phyloP scores from a whole-genome alignment of 2,888 invertebrate species.

The Ectobius pallidus region DNA sequence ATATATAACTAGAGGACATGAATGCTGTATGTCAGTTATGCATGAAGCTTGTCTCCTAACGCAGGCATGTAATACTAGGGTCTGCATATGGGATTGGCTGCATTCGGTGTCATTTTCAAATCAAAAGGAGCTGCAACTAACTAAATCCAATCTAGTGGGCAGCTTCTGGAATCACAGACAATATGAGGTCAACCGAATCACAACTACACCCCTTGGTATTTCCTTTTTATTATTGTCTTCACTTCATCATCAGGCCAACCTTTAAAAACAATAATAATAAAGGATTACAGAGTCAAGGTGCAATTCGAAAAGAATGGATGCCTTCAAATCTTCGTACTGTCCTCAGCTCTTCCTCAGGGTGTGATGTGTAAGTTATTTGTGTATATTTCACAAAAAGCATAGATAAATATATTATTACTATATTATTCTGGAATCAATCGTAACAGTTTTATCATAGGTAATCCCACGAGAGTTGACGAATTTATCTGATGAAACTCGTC shows the following conservation, averaged over 20 bases:
- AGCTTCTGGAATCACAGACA: slow-evolving; percentile 25
- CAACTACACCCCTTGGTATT: neutral
- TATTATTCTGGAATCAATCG: too few relatives aligned
- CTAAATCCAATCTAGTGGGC: neutral
- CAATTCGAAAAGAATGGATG: neutral
- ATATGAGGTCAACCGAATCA: neutral
- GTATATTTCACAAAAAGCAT: too few relatives aligned
- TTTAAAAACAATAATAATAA: neutral
- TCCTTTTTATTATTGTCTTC: neutral
- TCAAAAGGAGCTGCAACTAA: slow-evolving; percentile 2
- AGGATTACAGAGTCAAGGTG: neutral
- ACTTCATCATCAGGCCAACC: neutral
- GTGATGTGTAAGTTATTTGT: too few relatives aligned
- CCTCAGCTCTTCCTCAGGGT: too few relatives aligned
- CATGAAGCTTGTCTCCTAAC: neutral
- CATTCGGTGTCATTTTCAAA: slow-evolving; percentile 25
- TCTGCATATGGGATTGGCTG: neutral
- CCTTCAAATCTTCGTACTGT: neutral
- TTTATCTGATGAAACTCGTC: too few relatives aligned
- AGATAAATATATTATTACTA: too few relatives aligned
- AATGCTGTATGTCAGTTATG: neutral
- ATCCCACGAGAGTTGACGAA: too few relatives aligned
- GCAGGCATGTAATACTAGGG: neutral
- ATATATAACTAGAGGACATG: too few relatives aligned
- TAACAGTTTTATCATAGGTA: too few relatives aligned